Conservation (phyloP, 1,140 invertebrate species). For the Drosophila oshimai region DNA sequence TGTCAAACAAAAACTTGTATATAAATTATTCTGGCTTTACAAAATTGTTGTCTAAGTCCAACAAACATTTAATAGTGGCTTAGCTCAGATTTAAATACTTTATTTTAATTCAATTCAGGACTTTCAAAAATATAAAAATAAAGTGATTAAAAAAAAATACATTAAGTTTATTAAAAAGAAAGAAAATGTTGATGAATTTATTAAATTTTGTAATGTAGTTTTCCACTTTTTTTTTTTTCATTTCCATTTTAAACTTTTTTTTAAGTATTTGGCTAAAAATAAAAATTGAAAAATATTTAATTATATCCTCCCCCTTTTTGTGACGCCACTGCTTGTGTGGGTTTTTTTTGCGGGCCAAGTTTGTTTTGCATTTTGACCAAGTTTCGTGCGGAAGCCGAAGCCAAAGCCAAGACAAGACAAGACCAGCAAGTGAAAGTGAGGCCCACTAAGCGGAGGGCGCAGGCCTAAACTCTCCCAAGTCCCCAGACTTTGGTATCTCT, state of each 20-base stretch:
- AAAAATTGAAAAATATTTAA: background rate
- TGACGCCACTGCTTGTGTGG: background rate
- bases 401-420: slow-evolving; percentile 60
- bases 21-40: too few relatives aligned
- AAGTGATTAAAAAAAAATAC: too few relatives aligned
- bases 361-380: slow-evolving; percentile 78
- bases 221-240: background rate
- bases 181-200: too few relatives aligned
- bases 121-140: too few relatives aligned
- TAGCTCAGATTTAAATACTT: too few relatives aligned
- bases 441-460: slow-evolving; percentile 59
- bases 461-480: slow-evolving; percentile 31
- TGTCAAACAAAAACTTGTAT: too few relatives aligned
- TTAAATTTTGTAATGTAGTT: too few relatives aligned
- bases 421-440: slow-evolving; percentile 69
- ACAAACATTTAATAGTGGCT: too few relatives aligned
- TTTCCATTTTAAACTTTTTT: background rate
- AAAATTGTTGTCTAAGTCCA: too few relatives aligned
- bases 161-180: too few relatives aligned
- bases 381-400: slow-evolving; percentile 69
- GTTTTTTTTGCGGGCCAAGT: slow-evolving; percentile 58
- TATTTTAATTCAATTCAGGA: too few relatives aligned
- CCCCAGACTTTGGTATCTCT: background rate
- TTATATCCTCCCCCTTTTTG: background rate
- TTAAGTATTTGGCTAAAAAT: too few relatives aligned